Percentiles rank a stretch among this genome's conserved stretches.
Evolutionary conservation across 2,113 vertebrate species (phyloP).

Genomic region (Ictalurus furcatus): DNA sequence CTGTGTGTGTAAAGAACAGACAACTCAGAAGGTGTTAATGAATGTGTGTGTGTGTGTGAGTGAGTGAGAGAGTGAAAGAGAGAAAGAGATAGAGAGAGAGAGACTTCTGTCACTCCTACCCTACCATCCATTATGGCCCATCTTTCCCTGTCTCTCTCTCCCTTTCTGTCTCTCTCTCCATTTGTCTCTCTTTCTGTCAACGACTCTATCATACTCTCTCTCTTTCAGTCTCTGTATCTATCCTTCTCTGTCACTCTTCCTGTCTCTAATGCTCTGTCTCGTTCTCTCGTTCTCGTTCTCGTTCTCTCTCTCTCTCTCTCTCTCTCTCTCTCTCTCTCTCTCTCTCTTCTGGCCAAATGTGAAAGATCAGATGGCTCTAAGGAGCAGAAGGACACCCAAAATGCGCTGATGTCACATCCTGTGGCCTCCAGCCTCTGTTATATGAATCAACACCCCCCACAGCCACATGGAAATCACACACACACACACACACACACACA

Average conservation of each 20-base stretch:
- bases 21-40: conserved; percentile 80
- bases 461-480: conserved; percentile 34
- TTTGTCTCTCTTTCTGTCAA: no score
- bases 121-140: conserved; percentile 65
- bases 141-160: conserved; percentile 63
- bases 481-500: conserved; percentile 29
- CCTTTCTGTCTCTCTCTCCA: no score
- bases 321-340: conserved; percentile 72
- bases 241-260: no score
- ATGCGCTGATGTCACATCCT: conserved; percentile 72
- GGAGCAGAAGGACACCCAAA: conserved; percentile 76
- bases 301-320: conserved; percentile 65
- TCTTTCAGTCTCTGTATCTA: no score
- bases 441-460: conserved; percentile 75
- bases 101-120: conserved; percentile 71
- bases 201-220: no score
- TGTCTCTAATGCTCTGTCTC: conserved; percentile 30
- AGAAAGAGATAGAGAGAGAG: conserved; percentile 42
- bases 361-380: conserved; percentile 79
- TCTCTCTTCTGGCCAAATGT: conserved; percentile 75
- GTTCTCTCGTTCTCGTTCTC: conserved; percentile 73
- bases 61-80: no score
- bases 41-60: conserved; percentile 55
- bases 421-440: conserved; percentile 74
- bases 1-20: conserved; percentile 68